Evolutionary conservation across 92 coral and sea anemone species (phyloP), one percentile per base, ranked within the genome.

Genomic region (Plumapathes pennacea): DNA sequence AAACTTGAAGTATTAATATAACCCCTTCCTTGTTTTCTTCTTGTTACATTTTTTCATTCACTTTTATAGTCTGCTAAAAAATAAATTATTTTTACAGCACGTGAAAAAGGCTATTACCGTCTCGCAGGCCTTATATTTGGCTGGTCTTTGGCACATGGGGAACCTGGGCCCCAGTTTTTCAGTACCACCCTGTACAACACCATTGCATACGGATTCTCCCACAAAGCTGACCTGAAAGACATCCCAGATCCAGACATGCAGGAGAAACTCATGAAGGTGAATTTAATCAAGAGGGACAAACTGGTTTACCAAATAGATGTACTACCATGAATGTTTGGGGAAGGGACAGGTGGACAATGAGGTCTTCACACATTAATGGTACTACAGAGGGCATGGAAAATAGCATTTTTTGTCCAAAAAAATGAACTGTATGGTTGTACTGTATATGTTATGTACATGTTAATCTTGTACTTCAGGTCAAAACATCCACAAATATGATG

Each of bases 141-240:
- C 14, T 66, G 74, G 63, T 37, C 63, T 38, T 4, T 66, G 34
- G 74, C 53, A 25, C 72, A 57, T 34, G 84, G 77, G 8, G 84
- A 77, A 13, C 71, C 71, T 27, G 72, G 37, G 5, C 66, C 66
- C n/a, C 67, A 69, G 19, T 77, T 68, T 46, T 68, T 77, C 45
- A 40, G 71, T 4, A 8, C 51, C n/a, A 33, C 71, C 2, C 50
- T 77, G n/a, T 77, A 60, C 13, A 36, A 77, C 9, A 50, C 71
- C 22, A 42, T 68, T 49, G 59, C 65, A 17, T 60, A 50, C 28
- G 77, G 62, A 34, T 25, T 29, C 1, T 60, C 14, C 3, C 28
- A 38, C 3, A 50, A 24, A 38, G 25, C 24, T 13, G 38, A 57
- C 26, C 20, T 54, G 68, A 33, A 26, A 10, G 83, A 65, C 33